Conservation (phyloP, 2,888 invertebrate genomes). For the Drosophila merina region DNA sequence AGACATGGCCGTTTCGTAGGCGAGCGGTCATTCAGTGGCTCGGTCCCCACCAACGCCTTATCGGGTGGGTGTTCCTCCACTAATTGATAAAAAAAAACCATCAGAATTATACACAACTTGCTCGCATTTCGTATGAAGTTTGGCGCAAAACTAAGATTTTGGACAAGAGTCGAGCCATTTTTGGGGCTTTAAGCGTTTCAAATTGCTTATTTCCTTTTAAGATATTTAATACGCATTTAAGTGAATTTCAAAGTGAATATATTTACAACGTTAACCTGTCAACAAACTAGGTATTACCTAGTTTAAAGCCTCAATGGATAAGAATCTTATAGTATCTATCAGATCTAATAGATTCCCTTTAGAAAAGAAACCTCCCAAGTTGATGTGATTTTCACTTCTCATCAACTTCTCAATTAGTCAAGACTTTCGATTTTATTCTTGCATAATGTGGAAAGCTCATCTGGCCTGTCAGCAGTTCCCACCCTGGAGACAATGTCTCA, state of each 20-base stretch:
- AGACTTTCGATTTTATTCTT: constrained; percentile 13
- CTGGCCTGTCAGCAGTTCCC: constrained; percentile 43
- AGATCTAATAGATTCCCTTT: no score
- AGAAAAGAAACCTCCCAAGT: no score
- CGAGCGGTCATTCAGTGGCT: constrained; percentile 29
- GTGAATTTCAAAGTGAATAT: not conserved
- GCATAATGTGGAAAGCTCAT: constrained; percentile 13
- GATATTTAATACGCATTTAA: constrained; percentile 9
- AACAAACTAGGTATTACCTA: no score
- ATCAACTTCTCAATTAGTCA: constrained; percentile 10
- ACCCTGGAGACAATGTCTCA: constrained; percentile 54
- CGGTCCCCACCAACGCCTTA: not conserved
- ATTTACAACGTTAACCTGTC: not conserved
- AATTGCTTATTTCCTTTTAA: not conserved
- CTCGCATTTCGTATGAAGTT: constrained; percentile 39
- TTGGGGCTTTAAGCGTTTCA: not conserved
- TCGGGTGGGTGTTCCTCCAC: constrained; percentile 16
- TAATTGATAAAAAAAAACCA: constrained; percentile 24
- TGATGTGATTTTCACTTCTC: no score
- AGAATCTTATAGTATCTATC: no score
- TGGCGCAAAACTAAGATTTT: constrained; percentile 7
- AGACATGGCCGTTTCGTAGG: constrained; percentile 32
- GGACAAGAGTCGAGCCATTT: constrained; percentile 17
- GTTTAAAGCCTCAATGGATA: no score
- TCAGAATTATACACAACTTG: constrained; percentile 24